A percentile compares a stretch with the other conserved stretches of the same genome.
Evolutionary conservation across 2,113 vertebrate species (phyloP).

Genomic region (Microcebus griseorufus): DNA sequence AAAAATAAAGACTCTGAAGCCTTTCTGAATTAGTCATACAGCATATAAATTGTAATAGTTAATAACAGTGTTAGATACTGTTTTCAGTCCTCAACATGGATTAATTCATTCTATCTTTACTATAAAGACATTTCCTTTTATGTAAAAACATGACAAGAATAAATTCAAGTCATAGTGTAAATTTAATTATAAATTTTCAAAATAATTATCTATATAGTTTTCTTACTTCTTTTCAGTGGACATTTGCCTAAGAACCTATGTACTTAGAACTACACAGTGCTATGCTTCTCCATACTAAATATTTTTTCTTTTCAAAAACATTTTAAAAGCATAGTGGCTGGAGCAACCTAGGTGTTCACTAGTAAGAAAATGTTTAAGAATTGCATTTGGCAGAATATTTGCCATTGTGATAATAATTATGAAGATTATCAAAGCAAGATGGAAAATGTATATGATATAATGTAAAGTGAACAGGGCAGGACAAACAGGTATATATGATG

Average conservation of each 20-base stretch:
- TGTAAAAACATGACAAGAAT: neutral
- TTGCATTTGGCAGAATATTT: neutral
- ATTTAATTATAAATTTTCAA: conserved; percentile 15
- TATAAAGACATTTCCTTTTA: neutral
- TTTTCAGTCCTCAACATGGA: neutral
- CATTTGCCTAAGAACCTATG: neutral
- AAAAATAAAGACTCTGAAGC: neutral
- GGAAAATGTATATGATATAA: neutral
- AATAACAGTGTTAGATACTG: neutral
- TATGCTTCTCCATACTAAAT: neutral
- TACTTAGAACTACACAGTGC: neutral
- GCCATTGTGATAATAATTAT: neutral
- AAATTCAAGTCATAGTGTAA: neutral
- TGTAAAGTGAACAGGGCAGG: neutral
- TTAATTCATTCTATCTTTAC: neutral
- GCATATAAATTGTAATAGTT: neutral
- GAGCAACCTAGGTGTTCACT: neutral
- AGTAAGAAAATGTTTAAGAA: neutral
- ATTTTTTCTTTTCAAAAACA: neutral
- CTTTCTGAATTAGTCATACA: neutral
- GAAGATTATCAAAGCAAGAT: conserved; percentile 7
- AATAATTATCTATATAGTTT: neutral
- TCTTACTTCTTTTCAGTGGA: conserved; percentile 17
- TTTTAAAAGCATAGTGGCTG: neutral
- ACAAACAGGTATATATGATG: neutral